These are phyloP conservation scores for Elaeidobius kamerunicus DNA, from an alignment of 2,888 invertebrate genomes.

Conservation along the genomic window DNA sequence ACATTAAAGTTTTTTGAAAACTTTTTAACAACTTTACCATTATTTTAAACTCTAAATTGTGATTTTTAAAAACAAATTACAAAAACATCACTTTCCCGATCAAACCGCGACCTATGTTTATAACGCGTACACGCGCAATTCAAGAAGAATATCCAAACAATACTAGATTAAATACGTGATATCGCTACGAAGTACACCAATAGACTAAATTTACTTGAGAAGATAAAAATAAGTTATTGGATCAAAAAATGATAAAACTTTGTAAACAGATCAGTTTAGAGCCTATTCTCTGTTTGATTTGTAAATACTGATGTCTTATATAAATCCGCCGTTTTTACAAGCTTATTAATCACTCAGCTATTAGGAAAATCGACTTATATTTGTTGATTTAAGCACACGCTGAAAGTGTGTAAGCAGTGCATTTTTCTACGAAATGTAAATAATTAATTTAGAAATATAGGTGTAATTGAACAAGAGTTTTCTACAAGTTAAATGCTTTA, in stretches of 20 bases:
- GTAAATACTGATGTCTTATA: constrained; percentile 11
- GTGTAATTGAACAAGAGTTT: too few species aligned
- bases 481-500: too few species aligned
- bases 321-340: constrained; percentile 7
- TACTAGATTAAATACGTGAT: constrained; percentile 1
- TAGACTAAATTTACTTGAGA: constrained; percentile 10
- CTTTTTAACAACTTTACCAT: too few species aligned
- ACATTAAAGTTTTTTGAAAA: too few species aligned
- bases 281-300: constrained; percentile 16
- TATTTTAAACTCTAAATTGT: too few species aligned
- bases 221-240: constrained; percentile 18
- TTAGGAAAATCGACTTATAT: too few species aligned
- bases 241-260: constrained; percentile 20
- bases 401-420: too few species aligned
- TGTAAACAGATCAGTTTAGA: constrained; percentile 13
- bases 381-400: too few species aligned
- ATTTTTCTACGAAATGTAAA: too few species aligned
- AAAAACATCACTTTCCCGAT: neutral
- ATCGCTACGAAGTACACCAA: constrained; percentile 6
- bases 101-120: neutral
- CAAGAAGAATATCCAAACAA: neutral
- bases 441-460: too few species aligned
- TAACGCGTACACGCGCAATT: neutral
- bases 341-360: constrained; percentile 11
- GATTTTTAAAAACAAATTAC: too few species aligned